Evolutionary conservation across 2,113 vertebrate species (phyloP), one percentile per base, ranked within the genome.

Genomic region (Xenopus borealis): DNA sequence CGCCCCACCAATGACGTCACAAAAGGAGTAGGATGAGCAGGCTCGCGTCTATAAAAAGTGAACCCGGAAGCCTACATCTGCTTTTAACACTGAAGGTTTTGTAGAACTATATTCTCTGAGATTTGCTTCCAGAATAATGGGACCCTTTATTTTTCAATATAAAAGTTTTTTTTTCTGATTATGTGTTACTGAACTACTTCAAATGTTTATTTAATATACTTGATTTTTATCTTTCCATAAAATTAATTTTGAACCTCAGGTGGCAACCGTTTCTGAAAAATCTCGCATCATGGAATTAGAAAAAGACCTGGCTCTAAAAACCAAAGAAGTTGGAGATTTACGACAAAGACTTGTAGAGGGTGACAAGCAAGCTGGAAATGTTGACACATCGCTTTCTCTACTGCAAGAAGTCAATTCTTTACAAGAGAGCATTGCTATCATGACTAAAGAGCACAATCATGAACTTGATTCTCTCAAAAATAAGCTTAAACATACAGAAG

Each of bases 211-310:
- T 9, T 40, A 40, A 40, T 40, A 40, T 40, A 40, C 33, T 40
- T 40, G 8, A 2, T 40, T 40, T 40, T 40, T 40, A 6, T 40
- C 33, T 40, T 6, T 40, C 33, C 33, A 6, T 40, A 40, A 40
- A 7, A 40, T 40, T 3, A 9, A 78, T 82, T 23, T 86, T 76
- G 20, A 53, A 68, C 27, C 4, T 0, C 80, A 99, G 97, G 97
- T 98, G 84, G 96, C 95, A 58, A 98, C 96, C 0, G 97, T 99
- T 2, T 99, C 97, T 0, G 97, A 99, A 80, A 95, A 94, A 80
- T 99, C 97, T 47, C 94, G 93, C 40, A 98, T 99, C 77, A 95
- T 99, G 95, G 96, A 99, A 75, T 89, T 99, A 69, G 96, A 99
- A 79, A 91, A 87, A 82, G 96, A 98, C 73, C 91, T 98, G 53